These are phyloP conservation scores for Nasua narica DNA, from an alignment of 2,797 vertebrate genomes.

Conservation along the genomic window DNA sequence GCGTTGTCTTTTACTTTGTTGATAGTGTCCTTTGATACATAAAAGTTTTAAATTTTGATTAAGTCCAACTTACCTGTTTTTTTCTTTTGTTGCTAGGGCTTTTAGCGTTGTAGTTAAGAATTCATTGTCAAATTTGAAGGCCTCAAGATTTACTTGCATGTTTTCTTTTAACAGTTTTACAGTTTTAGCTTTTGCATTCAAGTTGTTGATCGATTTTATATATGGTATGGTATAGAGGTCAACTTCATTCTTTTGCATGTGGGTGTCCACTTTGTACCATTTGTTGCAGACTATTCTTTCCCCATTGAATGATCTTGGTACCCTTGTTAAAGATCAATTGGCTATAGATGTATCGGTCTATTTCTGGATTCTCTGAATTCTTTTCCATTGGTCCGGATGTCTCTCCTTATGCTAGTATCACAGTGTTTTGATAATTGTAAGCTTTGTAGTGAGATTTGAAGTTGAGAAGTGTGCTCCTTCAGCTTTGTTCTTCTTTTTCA, in stretches of 20 bases:
- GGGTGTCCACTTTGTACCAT: not conserved
- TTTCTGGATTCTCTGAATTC: not conserved
- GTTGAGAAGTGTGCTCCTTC: not conserved
- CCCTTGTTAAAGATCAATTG: not conserved
- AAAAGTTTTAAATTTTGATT: not conserved
- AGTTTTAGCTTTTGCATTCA: not conserved
- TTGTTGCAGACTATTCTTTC: not conserved
- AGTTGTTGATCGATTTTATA: not conserved
- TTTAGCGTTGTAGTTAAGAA: not conserved
- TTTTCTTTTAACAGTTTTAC: not conserved
- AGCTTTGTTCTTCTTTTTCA: not conserved
- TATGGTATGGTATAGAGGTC: not conserved
- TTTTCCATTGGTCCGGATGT: not conserved
- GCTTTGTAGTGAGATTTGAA: not conserved
- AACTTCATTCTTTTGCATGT: not conserved
- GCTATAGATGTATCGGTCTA: not conserved
- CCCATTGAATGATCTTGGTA: not conserved
- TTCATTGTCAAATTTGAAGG: not conserved
- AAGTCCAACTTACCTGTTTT: not conserved
- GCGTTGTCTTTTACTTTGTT: not conserved
- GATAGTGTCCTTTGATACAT: not conserved
- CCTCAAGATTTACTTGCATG: not conserved
- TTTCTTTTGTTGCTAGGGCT: not conserved
- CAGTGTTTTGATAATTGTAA: not conserved
- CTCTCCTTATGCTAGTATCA: not conserved